These are phyloP conservation scores for Gadopsis marmoratus DNA, from an alignment of 2,797 vertebrate genomes.

Conservation along the genomic window DNA sequence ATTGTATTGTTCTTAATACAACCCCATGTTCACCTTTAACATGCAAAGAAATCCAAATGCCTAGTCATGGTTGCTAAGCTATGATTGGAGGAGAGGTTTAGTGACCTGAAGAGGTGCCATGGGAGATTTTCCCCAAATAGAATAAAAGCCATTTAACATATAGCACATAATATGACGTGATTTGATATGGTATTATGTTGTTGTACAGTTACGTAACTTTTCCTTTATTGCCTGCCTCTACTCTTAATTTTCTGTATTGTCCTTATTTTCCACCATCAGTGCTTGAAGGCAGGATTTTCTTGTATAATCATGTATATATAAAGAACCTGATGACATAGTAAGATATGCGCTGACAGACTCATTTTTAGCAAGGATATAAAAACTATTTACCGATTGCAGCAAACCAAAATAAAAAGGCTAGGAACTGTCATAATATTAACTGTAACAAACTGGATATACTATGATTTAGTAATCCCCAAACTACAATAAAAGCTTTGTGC, in stretches of 20 bases:
- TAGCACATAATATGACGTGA: neutral
- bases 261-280: neutral
- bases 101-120: neutral
- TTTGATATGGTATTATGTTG: neutral
- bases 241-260: neutral
- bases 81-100: neutral
- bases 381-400: neutral
- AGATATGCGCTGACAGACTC: neutral
- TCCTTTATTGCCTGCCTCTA: neutral
- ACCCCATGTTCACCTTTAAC: neutral
- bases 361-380: constrained; percentile 5
- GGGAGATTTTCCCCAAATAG: neutral
- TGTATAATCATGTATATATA: too few species aligned
- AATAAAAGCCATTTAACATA: neutral
- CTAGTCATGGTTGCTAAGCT: neutral
- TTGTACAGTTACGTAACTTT: neutral
- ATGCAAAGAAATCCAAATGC: neutral
- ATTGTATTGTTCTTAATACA: neutral
- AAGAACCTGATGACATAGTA: neutral
- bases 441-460: constrained; percentile 1
- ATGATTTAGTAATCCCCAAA: constrained; percentile 4
- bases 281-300: neutral
- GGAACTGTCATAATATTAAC: constrained; percentile 8
- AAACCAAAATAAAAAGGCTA: neutral
- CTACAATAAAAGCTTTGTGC: constrained; percentile 15